Evolutionary conservation across 2,113 vertebrate genomes (phyloP), one percentile per base, ranked within the genome.

Genomic region (Myocastor coypus): DNA sequence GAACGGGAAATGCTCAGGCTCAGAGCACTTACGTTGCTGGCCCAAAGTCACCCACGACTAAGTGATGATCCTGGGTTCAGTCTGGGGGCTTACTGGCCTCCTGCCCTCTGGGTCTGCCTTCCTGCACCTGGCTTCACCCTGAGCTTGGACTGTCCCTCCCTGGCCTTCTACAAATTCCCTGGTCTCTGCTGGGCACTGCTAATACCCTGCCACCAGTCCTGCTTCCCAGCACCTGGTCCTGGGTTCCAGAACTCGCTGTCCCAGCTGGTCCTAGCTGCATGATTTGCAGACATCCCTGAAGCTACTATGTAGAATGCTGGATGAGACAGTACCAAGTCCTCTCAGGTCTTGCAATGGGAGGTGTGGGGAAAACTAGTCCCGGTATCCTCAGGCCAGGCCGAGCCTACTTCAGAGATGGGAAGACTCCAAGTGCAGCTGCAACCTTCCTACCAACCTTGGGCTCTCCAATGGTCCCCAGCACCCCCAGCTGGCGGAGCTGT

Each of bases 91-190:
- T 3, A 12, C 52, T 17, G 10, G 7, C 52, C 26, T 14, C 14
- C 6, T 22, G 19, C 0, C 0, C 1, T 7, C 55, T 64, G 2
- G 26, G 81, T 22, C 37, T 0, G 1, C 26, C 14, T 6, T 24
- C 12, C 78, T 24, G 37, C 2, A 0, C 61, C 24, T 22, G 59
- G 22, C 32, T 3, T 80, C 1, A 59, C 37, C 64, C 42, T 40
- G 0, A 19, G 57, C 46, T 68, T 22, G 30, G 73, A 32, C 32
- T 40, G 69, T 52, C 17, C 42, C 71, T n/a, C 30, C 3, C 0
- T 37, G 37, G 30, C 57, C 59, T 83, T 64, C 63, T 30, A 30
- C 19, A 19, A 13, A 64, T 22, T 64, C 20, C 46, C 28, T 57
- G 14, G 42, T 59, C 30, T 8, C 68, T 42, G n/a, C 7, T 59